These are phyloP conservation scores for Microcebus ravelobensis DNA, from an alignment of 2,113 vertebrate species.

Conservation along the genomic window DNA sequence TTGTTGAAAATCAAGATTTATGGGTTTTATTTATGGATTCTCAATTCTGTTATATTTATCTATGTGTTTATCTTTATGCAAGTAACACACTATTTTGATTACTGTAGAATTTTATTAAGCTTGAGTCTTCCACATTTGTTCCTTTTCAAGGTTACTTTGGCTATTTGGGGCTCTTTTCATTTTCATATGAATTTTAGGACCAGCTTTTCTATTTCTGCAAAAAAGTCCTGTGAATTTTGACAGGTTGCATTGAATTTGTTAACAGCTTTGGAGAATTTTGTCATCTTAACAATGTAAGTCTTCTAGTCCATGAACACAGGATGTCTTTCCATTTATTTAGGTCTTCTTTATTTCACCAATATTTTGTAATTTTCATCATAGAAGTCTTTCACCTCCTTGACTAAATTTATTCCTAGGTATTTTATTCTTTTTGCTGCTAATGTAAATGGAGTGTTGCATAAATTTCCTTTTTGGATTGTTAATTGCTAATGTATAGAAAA, in stretches of 20 bases:
- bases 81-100: not conserved
- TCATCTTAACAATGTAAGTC: not conserved
- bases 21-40: not conserved
- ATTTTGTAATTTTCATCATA: not conserved
- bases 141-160: slow-evolving; percentile 3
- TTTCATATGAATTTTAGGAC: not conserved
- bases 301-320: not conserved
- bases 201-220: not conserved
- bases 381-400: not conserved
- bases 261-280: not conserved
- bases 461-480: slow-evolving; percentile 16
- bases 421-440: not conserved
- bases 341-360: not conserved
- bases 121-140: not conserved
- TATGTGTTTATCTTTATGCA: not conserved
- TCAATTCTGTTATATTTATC: not conserved
- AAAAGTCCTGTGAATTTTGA: slow-evolving; percentile 3
- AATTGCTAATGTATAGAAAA: not conserved
- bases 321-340: not conserved
- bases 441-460: not conserved
- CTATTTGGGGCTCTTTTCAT: not conserved
- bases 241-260: not conserved
- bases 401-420: slow-evolving; percentile 15
- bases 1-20: not conserved
- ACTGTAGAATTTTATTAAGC: not conserved